phyloP scores from a whole-genome alignment of 2,113 vertebrate genomes.

The Ptyas mucosa region DNA sequence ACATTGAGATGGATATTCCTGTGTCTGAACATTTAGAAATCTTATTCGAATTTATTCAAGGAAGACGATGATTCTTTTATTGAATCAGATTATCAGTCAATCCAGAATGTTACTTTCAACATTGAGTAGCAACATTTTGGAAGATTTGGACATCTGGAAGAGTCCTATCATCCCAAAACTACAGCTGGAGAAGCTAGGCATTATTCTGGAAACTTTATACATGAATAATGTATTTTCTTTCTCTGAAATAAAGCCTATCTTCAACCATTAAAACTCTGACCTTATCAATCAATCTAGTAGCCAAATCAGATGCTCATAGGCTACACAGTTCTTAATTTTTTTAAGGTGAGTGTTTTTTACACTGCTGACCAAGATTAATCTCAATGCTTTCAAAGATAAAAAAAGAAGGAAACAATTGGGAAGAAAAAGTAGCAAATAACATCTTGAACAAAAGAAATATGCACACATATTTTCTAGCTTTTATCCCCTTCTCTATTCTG shows the following conservation, averaged over 20 bases:
- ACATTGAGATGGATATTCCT: neutral
- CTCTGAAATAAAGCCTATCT: neutral
- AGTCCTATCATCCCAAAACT: neutral
- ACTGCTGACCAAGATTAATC: neutral
- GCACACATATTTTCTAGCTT: neutral
- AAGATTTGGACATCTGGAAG: neutral
- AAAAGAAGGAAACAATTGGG: neutral
- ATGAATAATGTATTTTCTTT: neutral
- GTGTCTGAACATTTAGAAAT: conserved; percentile 24
- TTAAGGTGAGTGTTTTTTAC: neutral
- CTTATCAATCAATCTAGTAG: neutral
- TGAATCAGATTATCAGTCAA: neutral
- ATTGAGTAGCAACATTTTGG: neutral
- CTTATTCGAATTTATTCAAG: conserved; percentile 12
- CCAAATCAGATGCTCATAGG: neutral
- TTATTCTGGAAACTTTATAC: neutral
- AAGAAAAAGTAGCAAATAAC: neutral
- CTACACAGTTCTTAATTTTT: neutral
- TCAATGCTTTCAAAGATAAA: neutral
- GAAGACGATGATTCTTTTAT: neutral
- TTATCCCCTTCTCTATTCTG: neutral
- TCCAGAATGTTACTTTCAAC: neutral
- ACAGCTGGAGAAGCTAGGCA: neutral
- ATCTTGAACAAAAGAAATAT: neutral
- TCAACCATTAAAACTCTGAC: neutral